Base-by-base conservation (phyloP, 2,113 vertebrate species). In the Tachycineta bicolor region DNA sequence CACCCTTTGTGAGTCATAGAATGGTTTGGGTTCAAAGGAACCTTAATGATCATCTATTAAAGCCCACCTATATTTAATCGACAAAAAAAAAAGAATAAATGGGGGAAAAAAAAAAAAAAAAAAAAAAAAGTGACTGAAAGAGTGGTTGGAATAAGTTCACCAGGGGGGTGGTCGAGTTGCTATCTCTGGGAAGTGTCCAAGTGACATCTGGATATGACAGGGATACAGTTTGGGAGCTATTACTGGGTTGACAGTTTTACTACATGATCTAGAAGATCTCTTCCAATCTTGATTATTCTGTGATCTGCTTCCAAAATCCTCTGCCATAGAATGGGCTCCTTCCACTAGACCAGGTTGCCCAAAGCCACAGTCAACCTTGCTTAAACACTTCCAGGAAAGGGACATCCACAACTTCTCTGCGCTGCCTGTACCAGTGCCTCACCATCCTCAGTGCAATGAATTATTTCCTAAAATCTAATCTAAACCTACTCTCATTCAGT, bases 151-250 rank as follows among this genome's bases (percentile, higher is more conserved):
- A 28, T 65, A 58, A 33, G 23, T 65, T 59, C 10, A 3, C 18
- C 4, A 10, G 6, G 14, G 4, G 3, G 1, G 2, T 43, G 14
- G 18, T 65, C 33, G 31, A 58, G 8, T 50, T 56, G 3, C 22
- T 31, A 2, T 60, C 23, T 46, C 53, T 68, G 33, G 33, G 28
- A 60, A 68, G 11, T 46, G 23, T 31, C 53, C 53, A 25, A 53
- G 24, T 67, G 33, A n/a, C 39, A 29, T 46, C 23, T 53, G 23
- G 5, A n/a, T 41, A 6, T 46, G 47, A 14, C 24, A 22, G 16
- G 23, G 16, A 25, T 46, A 14, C 6, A 2, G 7, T 75, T 82
- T 46, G 22, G 39, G 11, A 7, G 4, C 4, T 8, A 14, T 21
- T 59, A 22, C 26, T 82, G 28, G 12, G 5, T 39, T n/a, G 19